A percentile compares a stretch with the other conserved stretches of the same genome.
phyloP scores from a whole-genome alignment of 2,888 invertebrate species.

The Conomelus anceps region DNA sequence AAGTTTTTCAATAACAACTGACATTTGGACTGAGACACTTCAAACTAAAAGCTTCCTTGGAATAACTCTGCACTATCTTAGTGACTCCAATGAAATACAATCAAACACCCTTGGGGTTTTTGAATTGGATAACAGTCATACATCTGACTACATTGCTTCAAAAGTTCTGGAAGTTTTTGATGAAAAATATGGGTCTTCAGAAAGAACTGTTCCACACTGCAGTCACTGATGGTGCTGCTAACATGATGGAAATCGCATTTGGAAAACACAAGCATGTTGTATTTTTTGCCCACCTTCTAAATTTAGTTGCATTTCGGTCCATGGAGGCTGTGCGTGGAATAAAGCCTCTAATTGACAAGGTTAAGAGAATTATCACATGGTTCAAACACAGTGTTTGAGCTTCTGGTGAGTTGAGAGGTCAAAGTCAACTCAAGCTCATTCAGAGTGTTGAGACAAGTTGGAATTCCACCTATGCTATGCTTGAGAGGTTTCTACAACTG shows the following conservation, averaged over 20 bases:
- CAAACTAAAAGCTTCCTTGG: slow-evolving; percentile 35
- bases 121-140: slow-evolving; percentile 38
- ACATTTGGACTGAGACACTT: slow-evolving; percentile 37
- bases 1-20: slow-evolving; percentile 29
- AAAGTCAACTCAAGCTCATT: slow-evolving; percentile 20
- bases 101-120: slow-evolving; percentile 37
- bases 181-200: slow-evolving; percentile 34
- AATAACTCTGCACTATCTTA: slow-evolving; percentile 35
- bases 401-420: slow-evolving; percentile 21
- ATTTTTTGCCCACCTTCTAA: slow-evolving; percentile 39
- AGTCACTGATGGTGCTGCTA: slow-evolving; percentile 34
- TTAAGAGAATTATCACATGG: slow-evolving; percentile 20
- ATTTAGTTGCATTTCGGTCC: slow-evolving; percentile 36
- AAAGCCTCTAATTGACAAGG: no score
- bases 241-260: slow-evolving; percentile 37
- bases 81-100: slow-evolving; percentile 21
- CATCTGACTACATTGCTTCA: slow-evolving; percentile 37
- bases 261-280: slow-evolving; percentile 36
- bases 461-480: slow-evolving; percentile 32
- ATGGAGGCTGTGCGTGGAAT: slow-evolving; percentile 20
- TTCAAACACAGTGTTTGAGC: slow-evolving; percentile 28
- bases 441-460: slow-evolving; percentile 31
- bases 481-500: slow-evolving; percentile 27
- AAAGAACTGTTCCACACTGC: slow-evolving; percentile 34
- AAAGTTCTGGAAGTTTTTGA: slow-evolving; percentile 33